These are phyloP conservation scores for Meleagris gallopavo DNA, from an alignment of 2,113 vertebrate genomes.

Conservation along the genomic window DNA sequence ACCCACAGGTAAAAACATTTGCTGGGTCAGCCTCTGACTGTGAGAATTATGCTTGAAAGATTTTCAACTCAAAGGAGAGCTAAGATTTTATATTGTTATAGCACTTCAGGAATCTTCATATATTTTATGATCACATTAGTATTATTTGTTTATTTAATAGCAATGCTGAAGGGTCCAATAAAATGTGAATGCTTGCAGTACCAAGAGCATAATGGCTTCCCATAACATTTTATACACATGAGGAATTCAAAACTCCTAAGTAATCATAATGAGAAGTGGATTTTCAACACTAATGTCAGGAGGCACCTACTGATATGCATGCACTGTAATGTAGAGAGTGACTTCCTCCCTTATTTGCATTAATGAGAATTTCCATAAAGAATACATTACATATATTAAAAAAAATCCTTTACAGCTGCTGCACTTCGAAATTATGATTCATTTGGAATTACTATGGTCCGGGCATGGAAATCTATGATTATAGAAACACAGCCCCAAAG, in stretches of 20 bases:
- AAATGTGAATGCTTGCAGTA: conserved; percentile 63
- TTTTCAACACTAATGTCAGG: conserved; percentile 57
- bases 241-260: conserved; percentile 63
- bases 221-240: conserved; percentile 65
- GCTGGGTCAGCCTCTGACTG: not conserved
- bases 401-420: conserved; percentile 51
- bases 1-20: not conserved
- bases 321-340: not conserved
- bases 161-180: conserved; percentile 66
- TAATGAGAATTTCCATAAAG: conserved; percentile 69
- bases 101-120: conserved; percentile 45
- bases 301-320: conserved; percentile 39
- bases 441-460: conserved; percentile 5
- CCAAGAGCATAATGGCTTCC: conserved; percentile 60
- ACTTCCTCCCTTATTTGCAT: conserved; percentile 59
- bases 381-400: conserved; percentile 42
- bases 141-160: conserved; percentile 74
- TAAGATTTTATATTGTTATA: conserved; percentile 44
- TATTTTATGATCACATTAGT: conserved; percentile 65
- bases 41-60: conserved; percentile 10
- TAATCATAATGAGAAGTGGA: conserved; percentile 63
- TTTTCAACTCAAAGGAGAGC: not conserved
- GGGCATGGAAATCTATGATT: not conserved
- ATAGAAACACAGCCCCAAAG: not conserved
- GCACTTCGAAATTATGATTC: conserved; percentile 37